Conservation (phyloP, 2,888 invertebrate genomes). For the Agrochola lychnidis region DNA sequence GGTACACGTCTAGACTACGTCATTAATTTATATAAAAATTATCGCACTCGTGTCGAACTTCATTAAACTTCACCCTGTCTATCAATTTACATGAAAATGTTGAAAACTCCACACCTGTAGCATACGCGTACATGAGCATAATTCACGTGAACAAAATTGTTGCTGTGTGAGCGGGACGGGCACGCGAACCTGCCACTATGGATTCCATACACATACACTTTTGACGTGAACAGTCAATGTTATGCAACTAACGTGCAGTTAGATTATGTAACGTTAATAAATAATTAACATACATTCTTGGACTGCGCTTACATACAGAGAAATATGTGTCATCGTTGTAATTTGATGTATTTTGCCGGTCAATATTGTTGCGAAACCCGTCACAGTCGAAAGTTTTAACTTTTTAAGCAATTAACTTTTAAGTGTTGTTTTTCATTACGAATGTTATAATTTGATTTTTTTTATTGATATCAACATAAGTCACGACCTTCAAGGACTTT, state of each 20-base stretch:
- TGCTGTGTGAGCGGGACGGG: slow-evolving; percentile 8
- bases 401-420: slow-evolving; percentile 18
- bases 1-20: slow-evolving; percentile 17
- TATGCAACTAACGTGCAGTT: slow-evolving; percentile 24
- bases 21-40: slow-evolving; percentile 34
- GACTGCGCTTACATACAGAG: slow-evolving; percentile 18
- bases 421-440: background rate
- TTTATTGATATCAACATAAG: background rate
- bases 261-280: slow-evolving; percentile 34
- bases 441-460: slow-evolving; percentile 6
- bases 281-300: slow-evolving; percentile 29
- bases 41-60: slow-evolving; percentile 44
- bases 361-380: slow-evolving; percentile 17
- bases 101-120: slow-evolving; percentile 42
- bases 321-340: slow-evolving; percentile 35
- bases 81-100: slow-evolving; percentile 64
- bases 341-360: slow-evolving; percentile 18
- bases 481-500: background rate
- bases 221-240: slow-evolving; percentile 15
- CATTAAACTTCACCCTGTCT: slow-evolving; percentile 58
- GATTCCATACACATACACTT: background rate
- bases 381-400: slow-evolving; percentile 3
- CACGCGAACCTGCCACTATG: background rate
- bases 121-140: slow-evolving; percentile 20
- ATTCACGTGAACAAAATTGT: slow-evolving; percentile 33